phyloP scores from a whole-genome alignment of 1,140 invertebrate species.

The Hesperophylax magnus region DNA sequence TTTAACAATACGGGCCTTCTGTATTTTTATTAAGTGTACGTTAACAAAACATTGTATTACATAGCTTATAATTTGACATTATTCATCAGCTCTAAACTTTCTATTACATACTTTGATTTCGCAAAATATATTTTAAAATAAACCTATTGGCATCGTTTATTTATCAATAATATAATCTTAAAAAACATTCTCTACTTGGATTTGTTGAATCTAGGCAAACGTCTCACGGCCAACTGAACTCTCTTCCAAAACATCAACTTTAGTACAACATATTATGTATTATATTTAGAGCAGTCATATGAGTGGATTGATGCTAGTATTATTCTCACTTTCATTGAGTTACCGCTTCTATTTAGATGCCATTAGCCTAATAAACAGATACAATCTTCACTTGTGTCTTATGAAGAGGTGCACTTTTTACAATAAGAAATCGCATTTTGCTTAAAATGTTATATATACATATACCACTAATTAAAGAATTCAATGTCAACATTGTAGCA shows the following conservation, averaged over 20 bases:
- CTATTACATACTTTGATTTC: too few species aligned
- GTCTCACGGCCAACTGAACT: too few species aligned
- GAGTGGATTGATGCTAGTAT: constrained; percentile 11
- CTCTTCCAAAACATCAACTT: too few species aligned
- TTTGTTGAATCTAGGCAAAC: too few species aligned
- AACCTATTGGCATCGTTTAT: background rate
- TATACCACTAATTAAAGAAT: constrained; percentile 41
- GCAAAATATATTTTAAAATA: too few species aligned
- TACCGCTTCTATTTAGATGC: background rate
- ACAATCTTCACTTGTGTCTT: constrained; percentile 42
- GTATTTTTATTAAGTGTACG: too few species aligned
- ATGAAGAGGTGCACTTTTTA: constrained; percentile 43
- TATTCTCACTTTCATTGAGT: constrained; percentile 12
- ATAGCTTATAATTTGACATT: too few species aligned
- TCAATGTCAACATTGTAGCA: constrained; percentile 32
- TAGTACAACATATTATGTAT: too few species aligned
- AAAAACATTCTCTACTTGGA: background rate
- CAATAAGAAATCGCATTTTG: constrained; percentile 46
- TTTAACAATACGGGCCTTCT: too few species aligned
- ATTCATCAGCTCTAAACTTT: too few species aligned
- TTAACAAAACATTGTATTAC: too few species aligned
- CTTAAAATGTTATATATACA: constrained; percentile 45
- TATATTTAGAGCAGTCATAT: background rate
- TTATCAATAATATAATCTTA: background rate
- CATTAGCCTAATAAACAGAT: constrained; percentile 37